phyloP scores from a whole-genome alignment of 2,113 vertebrate species.

The Bungarus multicinctus region DNA sequence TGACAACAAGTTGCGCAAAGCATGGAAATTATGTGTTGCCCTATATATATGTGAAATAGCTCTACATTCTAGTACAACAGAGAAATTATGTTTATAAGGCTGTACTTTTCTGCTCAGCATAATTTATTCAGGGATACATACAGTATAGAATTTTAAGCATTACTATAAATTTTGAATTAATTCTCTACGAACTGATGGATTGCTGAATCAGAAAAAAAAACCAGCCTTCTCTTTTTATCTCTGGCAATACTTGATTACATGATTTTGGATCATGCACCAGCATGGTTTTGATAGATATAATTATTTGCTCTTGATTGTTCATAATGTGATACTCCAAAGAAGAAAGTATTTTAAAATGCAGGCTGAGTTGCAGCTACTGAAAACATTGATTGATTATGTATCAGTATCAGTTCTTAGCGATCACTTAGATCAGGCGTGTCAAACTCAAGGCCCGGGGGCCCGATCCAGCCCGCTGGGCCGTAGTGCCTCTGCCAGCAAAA shows the following conservation, averaged over 20 bases:
- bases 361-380: background rate
- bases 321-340: background rate
- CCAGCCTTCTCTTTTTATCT: background rate
- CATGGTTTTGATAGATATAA: background rate
- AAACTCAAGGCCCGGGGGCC: too few relatives aligned
- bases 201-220: background rate
- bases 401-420: background rate
- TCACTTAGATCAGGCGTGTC: background rate
- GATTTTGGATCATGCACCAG: background rate
- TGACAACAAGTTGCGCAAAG: background rate
- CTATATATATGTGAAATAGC: background rate
- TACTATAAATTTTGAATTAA: background rate
- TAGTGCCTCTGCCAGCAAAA: too few relatives aligned
- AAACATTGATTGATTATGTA: background rate
- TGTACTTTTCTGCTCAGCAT: background rate
- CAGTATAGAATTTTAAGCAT: background rate
- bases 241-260: background rate
- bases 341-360: background rate
- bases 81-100: background rate
- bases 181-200: background rate
- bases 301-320: background rate
- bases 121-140: background rate
- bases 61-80: background rate
- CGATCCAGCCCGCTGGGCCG: too few relatives aligned
- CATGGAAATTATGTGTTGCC: background rate